Evolutionary conservation across 92 coral and sea anemone species (phyloP).

Genomic region (Zoanthus sociatus): DNA sequence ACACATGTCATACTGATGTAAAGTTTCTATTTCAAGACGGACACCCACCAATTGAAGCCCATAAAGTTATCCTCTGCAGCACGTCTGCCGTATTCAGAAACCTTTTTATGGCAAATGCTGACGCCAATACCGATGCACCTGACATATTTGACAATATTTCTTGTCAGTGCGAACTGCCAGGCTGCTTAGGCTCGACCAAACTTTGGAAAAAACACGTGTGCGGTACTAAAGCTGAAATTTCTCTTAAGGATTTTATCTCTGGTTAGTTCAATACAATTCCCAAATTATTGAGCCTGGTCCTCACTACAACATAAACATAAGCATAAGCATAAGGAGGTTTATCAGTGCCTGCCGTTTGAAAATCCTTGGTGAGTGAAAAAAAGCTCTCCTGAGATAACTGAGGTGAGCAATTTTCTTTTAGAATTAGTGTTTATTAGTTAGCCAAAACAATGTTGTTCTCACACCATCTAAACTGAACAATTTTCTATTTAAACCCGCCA

Average conservation of each 20-base stretch:
- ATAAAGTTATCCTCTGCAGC: constrained; percentile 66
- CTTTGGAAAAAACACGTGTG: constrained; percentile 13
- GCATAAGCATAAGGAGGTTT: no score
- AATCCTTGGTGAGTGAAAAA: no score
- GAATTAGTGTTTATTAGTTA: no score
- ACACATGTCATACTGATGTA: constrained; percentile 58
- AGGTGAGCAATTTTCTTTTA: no score
- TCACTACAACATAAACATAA: no score
- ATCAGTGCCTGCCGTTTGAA: no score
- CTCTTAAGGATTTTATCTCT: background rate
- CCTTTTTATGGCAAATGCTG: constrained; percentile 40
- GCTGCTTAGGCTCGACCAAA: background rate
- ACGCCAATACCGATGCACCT: background rate
- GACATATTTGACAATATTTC: constrained; percentile 14
- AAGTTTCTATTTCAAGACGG: constrained; percentile 64
- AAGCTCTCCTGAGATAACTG: no score
- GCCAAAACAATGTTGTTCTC: no score
- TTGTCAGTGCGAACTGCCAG: constrained; percentile 24
- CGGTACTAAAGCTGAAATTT: constrained; percentile 1
- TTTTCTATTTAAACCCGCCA: no score
- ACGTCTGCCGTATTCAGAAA: constrained; percentile 58
- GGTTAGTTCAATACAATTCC: background rate
- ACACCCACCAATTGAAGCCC: constrained; percentile 64
- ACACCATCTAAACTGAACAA: no score
- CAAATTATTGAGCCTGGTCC: no score